These are phyloP conservation scores for Prunella fulvescens DNA, from an alignment of 2,113 vertebrate species.

Conservation along the genomic window DNA sequence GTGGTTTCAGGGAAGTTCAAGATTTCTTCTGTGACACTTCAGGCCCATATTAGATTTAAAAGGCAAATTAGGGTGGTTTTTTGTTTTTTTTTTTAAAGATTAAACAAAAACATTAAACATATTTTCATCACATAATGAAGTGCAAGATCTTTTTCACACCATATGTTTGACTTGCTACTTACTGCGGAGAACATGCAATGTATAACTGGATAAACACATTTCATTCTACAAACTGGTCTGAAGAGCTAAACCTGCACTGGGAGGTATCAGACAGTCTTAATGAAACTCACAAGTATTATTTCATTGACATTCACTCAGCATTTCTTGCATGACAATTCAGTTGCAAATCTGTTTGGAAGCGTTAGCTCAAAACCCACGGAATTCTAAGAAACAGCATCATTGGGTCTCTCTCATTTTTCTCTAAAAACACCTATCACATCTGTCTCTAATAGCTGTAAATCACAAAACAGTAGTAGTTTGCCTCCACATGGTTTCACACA, in stretches of 20 bases:
- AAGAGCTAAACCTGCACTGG: conserved; percentile 23
- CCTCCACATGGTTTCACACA: background rate
- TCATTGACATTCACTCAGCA: conserved; percentile 1
- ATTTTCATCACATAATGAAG: conserved; percentile 4
- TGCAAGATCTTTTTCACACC: conserved; percentile 1
- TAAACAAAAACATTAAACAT: conserved; percentile 31
- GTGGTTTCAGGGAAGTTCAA: background rate
- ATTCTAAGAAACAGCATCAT: background rate
- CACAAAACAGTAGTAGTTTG: background rate
- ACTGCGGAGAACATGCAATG: background rate
- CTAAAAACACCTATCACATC: background rate
- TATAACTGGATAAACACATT: conserved; percentile 9
- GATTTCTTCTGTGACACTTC: background rate
- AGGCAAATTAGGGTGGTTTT: background rate
- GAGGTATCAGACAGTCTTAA: conserved; percentile 10
- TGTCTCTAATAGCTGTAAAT: background rate
- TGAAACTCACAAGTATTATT: conserved; percentile 18
- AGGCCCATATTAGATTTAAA: background rate
- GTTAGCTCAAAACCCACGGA: background rate
- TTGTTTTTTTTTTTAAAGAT: background rate
- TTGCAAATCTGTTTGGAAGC: background rate
- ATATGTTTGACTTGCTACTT: conserved; percentile 11
- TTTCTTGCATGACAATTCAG: background rate
- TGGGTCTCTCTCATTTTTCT: background rate
- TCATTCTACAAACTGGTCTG: conserved; percentile 25